Percentiles rank a stretch among this genome's conserved stretches.
Conservation (phyloP, 2,888 invertebrate species). For the Dicranocentrus wangi region DNA sequence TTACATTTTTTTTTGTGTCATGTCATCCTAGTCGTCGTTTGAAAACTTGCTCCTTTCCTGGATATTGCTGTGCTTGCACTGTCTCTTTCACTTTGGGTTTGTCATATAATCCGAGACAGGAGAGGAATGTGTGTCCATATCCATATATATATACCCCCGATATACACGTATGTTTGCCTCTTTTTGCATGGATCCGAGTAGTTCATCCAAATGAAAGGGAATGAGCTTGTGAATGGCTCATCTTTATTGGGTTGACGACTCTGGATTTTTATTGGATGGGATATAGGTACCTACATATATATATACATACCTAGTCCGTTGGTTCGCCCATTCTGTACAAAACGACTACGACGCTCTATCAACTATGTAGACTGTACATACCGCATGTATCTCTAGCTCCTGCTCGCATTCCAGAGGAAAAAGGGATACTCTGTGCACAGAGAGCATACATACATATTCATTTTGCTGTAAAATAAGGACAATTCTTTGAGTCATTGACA, state of each 20-base stretch:
- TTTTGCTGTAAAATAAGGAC: slow-evolving; percentile 33
- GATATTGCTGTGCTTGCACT: slow-evolving; percentile 29
- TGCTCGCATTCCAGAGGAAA: background rate
- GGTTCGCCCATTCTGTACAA: background rate
- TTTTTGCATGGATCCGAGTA: slow-evolving; percentile 48
- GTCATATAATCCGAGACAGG: background rate
- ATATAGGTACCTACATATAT: slow-evolving; percentile 26
- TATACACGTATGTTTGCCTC: background rate
- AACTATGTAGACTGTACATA: too few relatives aligned
- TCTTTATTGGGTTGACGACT: slow-evolving; percentile 70
- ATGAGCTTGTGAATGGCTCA: slow-evolving; percentile 68
- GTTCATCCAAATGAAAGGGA: slow-evolving; percentile 63
- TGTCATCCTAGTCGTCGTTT: slow-evolving; percentile 12
- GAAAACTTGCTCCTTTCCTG: slow-evolving; percentile 24
- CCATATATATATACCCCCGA: background rate
- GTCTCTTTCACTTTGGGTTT: slow-evolving; percentile 1
- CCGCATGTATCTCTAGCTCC: too few relatives aligned
- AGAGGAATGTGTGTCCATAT: slow-evolving; percentile 37
- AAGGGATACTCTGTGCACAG: slow-evolving; percentile 8
- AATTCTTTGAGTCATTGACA: slow-evolving; percentile 50
- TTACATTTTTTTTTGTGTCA: slow-evolving; percentile 26
- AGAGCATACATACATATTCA: slow-evolving; percentile 2
- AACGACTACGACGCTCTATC: too few relatives aligned
- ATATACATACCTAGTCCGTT: too few relatives aligned
- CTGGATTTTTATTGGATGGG: slow-evolving; percentile 68